Evolutionary conservation across 2,113 vertebrate species (phyloP).

Genomic region (Leptobrachium leishanense): DNA sequence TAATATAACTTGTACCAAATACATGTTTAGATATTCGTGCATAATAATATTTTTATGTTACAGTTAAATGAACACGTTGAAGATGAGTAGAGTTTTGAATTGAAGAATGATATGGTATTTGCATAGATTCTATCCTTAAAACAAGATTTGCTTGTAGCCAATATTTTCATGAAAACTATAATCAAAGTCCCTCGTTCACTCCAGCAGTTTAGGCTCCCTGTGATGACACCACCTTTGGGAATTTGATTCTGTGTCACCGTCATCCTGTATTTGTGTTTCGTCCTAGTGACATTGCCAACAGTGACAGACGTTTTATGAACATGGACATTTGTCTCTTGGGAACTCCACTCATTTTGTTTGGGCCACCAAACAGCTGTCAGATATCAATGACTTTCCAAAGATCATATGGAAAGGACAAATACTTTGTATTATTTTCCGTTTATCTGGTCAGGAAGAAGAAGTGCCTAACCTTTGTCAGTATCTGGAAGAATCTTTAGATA

Average conservation of each 20-base stretch:
- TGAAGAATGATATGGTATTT: too few relatives aligned
- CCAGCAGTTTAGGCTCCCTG: conserved; percentile 7
- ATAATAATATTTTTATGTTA: too few relatives aligned
- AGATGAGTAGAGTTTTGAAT: too few relatives aligned
- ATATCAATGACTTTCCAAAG: conserved; percentile 41
- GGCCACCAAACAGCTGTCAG: conserved; percentile 46
- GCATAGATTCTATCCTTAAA: too few relatives aligned
- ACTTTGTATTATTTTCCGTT: conserved; percentile 16
- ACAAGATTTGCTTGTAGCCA: too few relatives aligned
- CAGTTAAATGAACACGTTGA: too few relatives aligned
- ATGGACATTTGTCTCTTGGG: conserved; percentile 28
- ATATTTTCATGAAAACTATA: too few relatives aligned
- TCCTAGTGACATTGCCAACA: conserved; percentile 33
- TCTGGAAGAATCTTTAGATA: too few relatives aligned
- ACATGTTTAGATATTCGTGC: too few relatives aligned
- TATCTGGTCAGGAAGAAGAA: neutral
- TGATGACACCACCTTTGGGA: conserved; percentile 34
- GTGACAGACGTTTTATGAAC: conserved; percentile 27
- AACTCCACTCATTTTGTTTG: conserved; percentile 35
- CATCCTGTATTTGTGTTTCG: conserved; percentile 25
- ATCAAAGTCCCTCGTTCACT: too few relatives aligned
- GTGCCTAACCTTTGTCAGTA: too few relatives aligned
- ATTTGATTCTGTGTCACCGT: conserved; percentile 23
- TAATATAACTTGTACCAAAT: too few relatives aligned
- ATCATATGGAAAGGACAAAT: conserved; percentile 28